Evolutionary conservation across 2,113 vertebrate genomes (phyloP).

Genomic region (Indicator maculatus): DNA sequence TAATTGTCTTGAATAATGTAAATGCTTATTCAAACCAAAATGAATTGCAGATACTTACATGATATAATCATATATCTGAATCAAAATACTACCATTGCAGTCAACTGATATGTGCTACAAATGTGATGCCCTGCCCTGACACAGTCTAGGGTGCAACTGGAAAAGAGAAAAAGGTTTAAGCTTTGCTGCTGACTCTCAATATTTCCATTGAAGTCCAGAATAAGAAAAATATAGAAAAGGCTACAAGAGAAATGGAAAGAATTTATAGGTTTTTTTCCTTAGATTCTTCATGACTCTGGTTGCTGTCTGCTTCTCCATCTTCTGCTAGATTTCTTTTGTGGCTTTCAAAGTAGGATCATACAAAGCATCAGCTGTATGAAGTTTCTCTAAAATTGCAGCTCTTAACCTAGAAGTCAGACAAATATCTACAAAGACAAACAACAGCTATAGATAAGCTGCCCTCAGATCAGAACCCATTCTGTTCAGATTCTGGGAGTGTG

Average conservation of each 20-base stretch:
- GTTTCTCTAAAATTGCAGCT: neutral
- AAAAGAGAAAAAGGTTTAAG: neutral
- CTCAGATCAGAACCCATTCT: neutral
- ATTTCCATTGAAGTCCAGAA: neutral
- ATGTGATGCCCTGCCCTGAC: neutral
- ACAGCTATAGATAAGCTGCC: neutral
- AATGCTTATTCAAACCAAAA: neutral
- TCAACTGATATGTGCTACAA: neutral
- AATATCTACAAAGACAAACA: neutral
- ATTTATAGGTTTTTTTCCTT: neutral
- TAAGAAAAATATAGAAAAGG: neutral
- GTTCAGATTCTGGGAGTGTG: neutral
- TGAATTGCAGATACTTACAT: neutral
- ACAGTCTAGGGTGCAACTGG: neutral
- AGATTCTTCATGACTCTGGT: neutral
- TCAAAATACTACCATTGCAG: neutral
- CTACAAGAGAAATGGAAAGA: neutral
- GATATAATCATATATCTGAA: neutral
- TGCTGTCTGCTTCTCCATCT: neutral
- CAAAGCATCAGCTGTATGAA: neutral
- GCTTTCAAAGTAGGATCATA: neutral
- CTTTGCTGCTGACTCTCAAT: neutral
- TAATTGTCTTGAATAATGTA: neutral
- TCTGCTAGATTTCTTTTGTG: neutral
- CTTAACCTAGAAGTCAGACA: neutral